phyloP scores from a whole-genome alignment of 2,113 vertebrate genomes.

The Triplophysa rosa region DNA sequence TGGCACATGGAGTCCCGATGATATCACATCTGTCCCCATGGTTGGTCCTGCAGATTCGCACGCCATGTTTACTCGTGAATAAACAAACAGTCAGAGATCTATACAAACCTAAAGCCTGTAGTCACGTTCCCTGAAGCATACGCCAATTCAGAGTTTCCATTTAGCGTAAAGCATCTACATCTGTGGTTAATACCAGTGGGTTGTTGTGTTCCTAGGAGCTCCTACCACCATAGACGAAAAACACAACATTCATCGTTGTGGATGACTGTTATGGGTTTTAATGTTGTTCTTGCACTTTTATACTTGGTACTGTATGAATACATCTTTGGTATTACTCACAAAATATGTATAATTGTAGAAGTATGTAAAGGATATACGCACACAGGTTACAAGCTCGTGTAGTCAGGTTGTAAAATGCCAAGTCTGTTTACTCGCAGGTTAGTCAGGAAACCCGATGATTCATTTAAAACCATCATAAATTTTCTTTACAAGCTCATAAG shows the following conservation, averaged over 20 bases:
- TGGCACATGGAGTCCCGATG: constrained; percentile 12
- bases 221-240: background rate
- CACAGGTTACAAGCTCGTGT: background rate
- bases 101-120: background rate
- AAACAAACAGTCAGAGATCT: background rate
- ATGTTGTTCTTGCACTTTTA: background rate
- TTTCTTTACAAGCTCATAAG: background rate
- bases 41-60: constrained; percentile 15
- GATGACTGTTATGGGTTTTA: no score
- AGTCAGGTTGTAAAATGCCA: background rate
- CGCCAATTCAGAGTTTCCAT: background rate
- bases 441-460: constrained; percentile 18
- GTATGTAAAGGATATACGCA: background rate
- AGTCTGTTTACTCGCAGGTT: background rate
- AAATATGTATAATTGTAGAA: background rate
- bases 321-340: background rate
- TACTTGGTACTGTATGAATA: background rate
- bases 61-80: background rate
- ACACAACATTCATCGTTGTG: no score
- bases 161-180: background rate
- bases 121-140: background rate
- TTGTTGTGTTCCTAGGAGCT: background rate
- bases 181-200: background rate
- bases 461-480: background rate
- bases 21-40: constrained; percentile 1